A percentile compares a stretch with the other conserved stretches of the same genome.
These are phyloP conservation scores for Cuniculus paca DNA, from an alignment of 2,797 vertebrate species.

Conservation along the genomic window DNA sequence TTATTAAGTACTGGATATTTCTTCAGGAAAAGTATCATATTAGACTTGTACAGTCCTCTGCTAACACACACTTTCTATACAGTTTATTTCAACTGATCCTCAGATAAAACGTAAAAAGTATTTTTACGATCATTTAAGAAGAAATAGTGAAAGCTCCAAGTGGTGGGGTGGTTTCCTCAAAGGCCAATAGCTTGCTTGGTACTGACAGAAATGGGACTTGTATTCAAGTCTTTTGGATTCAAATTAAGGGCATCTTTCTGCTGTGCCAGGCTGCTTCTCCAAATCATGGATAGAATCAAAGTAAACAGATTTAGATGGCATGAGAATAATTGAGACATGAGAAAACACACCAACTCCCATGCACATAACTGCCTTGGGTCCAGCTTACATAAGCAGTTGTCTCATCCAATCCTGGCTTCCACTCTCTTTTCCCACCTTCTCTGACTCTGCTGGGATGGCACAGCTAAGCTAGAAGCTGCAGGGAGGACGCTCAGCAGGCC, in stretches of 20 bases:
- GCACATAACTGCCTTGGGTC: background rate
- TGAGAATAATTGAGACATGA: background rate
- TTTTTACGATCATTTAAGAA: background rate
- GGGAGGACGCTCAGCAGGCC: slow-evolving; percentile 53
- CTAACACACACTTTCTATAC: background rate
- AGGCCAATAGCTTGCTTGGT: background rate
- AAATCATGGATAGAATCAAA: background rate
- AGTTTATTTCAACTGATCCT: background rate
- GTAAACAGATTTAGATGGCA: slow-evolving; percentile 1
- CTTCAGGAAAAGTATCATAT: background rate
- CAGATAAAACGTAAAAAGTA: background rate
- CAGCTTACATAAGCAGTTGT: slow-evolving; percentile 32
- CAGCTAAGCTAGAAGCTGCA: background rate
- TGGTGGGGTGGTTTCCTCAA: background rate
- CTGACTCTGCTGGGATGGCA: slow-evolving; percentile 15
- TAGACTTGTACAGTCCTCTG: background rate
- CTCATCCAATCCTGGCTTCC: background rate
- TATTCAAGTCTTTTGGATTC: background rate
- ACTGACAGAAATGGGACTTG: background rate
- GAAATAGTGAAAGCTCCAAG: background rate
- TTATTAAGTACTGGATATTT: background rate
- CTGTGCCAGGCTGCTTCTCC: background rate
- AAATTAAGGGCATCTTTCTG: background rate
- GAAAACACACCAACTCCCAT: background rate
- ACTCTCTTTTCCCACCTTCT: slow-evolving; percentile 32